Base-by-base conservation (phyloP, 1,140 invertebrate genomes). In the Ceratosolen fusciceps region DNA sequence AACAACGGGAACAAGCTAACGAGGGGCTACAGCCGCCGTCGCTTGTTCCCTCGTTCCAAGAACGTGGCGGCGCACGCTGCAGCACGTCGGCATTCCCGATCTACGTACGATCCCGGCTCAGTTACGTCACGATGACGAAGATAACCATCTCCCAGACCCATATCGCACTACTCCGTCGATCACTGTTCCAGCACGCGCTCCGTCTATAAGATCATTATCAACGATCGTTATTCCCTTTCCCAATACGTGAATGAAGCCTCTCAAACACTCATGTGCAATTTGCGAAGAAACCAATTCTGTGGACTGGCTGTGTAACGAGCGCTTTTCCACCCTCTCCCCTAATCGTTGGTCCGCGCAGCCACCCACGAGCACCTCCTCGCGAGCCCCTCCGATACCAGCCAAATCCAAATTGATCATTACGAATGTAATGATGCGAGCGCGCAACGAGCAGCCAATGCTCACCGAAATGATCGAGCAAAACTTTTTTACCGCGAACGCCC, bases 31-130 rank as follows among this genome's bases (percentile, higher is more conserved):
- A n/a, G 60, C 29, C 14, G 29, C 8, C 7, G 26, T 14, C 12
- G n/a, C 39, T 58, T 73, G 49, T 52, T 73, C 52, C 49, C 31
- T 58, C 49, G 82, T 84, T 84, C 83, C 84, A 79, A 80, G 72
- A 56, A 54, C 58, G 72, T 65, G 67, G 81, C 75, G 74, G 34
- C 74, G 47, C 19, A 37, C 58, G 26, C 56, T 43, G 16, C 56
- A 47, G 14, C 24, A 31, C 56, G 21, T 62, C 74, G 52, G 47
- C 43, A 29, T 39, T 10, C 26, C 47, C 31, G 70, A 47, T 56
- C 21, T 47, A 16, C 39, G 62, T 37, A 65, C 52, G 43, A 19
- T 62, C 9, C 37, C 29, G 10, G 12, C 43, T 58, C 56, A n/a
- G 72, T 73, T 37, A 58, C 77, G 58, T 74, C 77, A 62, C 74